Percentiles rank a stretch among this genome's conserved stretches.
phyloP scores from a whole-genome alignment of 2,888 invertebrate genomes.

The Diogma glabrata region DNA sequence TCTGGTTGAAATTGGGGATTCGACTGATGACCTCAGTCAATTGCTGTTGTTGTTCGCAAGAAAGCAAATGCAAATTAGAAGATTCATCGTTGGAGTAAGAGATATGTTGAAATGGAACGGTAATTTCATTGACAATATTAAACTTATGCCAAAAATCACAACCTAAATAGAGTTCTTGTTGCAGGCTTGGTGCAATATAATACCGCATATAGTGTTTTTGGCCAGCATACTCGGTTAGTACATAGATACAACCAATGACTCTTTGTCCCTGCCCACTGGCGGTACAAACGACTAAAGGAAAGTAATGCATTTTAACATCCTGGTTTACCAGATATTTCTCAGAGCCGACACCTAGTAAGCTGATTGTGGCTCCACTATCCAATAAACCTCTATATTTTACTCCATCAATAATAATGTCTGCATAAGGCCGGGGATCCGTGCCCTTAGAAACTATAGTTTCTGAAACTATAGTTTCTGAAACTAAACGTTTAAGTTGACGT shows the following conservation, averaged over 20 bases:
- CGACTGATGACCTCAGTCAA: not conserved
- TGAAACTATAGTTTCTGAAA: not conserved
- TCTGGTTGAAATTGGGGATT: not conserved
- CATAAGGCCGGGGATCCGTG: not conserved
- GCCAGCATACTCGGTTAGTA: not conserved
- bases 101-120: not conserved
- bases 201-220: not conserved
- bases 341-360: not conserved
- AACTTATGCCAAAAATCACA: not conserved
- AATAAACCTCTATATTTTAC: not conserved
- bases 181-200: not conserved
- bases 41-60: too few species aligned
- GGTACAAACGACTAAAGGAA: not conserved
- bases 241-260: not conserved
- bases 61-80: not conserved
- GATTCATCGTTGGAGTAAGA: too few species aligned
- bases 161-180: not conserved
- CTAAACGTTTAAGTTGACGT: not conserved
- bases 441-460: not conserved
- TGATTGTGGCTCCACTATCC: not conserved
- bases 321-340: not conserved
- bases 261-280: not conserved
- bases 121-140: not conserved
- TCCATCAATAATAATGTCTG: not conserved
- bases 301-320: not conserved